These are phyloP conservation scores for Apteryx owenii DNA, from an alignment of 2,113 vertebrate genomes.

Conservation along the genomic window DNA sequence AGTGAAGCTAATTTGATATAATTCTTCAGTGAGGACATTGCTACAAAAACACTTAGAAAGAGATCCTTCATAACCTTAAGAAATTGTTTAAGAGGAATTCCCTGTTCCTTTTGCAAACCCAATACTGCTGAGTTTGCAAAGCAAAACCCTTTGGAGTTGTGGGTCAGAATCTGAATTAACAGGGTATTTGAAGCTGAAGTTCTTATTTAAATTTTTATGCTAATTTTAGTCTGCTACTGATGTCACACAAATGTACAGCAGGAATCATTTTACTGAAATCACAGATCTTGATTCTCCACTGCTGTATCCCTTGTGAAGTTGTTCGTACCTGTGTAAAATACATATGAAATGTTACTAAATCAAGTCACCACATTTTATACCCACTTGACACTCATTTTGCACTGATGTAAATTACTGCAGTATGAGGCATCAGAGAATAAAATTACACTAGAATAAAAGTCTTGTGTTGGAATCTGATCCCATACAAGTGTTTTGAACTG, in stretches of 20 bases:
- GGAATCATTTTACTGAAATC: not conserved
- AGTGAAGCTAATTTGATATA: not conserved
- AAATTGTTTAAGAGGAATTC: not conserved
- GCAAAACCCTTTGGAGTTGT: not conserved
- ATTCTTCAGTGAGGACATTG: not conserved
- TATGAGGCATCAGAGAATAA: conserved; percentile 40
- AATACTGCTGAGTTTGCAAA: not conserved
- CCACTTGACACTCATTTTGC: not conserved
- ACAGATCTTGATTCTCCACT: not conserved
- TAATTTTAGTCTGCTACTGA: conserved; percentile 11
- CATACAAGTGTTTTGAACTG: not conserved
- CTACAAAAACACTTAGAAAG: not conserved
- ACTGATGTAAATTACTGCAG: conserved; percentile 5
- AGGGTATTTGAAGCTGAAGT: not conserved
- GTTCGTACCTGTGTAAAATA: conserved; percentile 36
- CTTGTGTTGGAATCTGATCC: conserved; percentile 34
- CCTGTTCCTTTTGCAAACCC: not conserved
- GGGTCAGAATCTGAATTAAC: conserved; percentile 5
- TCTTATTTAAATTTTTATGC: conserved; percentile 1
- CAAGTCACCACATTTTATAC: conserved; percentile 10
- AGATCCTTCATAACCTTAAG: not conserved
- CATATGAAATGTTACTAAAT: not conserved
- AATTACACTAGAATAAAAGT: conserved; percentile 2
- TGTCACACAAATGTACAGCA: not conserved
- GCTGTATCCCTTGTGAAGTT: conserved; percentile 1